These are phyloP conservation scores for Euzophera pinguis DNA, from an alignment of 2,888 invertebrate species.

Conservation along the genomic window DNA sequence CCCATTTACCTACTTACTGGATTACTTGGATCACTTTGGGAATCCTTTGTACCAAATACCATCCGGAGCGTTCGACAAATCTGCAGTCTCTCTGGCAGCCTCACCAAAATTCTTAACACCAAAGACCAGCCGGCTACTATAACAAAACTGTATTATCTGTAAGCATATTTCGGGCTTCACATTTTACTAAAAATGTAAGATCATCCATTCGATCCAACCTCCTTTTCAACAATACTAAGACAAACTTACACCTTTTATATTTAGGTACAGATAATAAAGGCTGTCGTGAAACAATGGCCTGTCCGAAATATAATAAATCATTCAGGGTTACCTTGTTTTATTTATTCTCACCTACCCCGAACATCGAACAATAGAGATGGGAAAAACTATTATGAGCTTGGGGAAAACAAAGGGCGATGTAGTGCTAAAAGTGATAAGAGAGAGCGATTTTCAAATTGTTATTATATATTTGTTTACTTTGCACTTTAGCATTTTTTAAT, in stretches of 20 bases:
- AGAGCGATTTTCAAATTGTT: not conserved
- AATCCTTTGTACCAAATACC: too few relatives aligned
- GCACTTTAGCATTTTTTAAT: too few relatives aligned
- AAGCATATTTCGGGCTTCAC: too few relatives aligned
- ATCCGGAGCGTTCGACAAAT: too few relatives aligned
- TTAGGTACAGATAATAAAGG: constrained; percentile 8
- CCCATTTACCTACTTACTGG: too few relatives aligned
- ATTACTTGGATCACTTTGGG: too few relatives aligned
- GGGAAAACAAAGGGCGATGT: constrained; percentile 27
- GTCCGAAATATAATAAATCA: constrained; percentile 19
- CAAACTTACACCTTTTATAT: not conserved
- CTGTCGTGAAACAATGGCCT: constrained; percentile 14
- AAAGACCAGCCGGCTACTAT: too few relatives aligned
- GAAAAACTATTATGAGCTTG: constrained; percentile 59
- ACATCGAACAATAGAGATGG: constrained; percentile 46
- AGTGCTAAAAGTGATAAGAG: constrained; percentile 20
- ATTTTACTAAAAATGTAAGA: not conserved
- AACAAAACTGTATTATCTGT: too few relatives aligned
- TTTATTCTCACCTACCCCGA: constrained; percentile 27
- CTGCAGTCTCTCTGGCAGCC: too few relatives aligned
- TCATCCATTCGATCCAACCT: not conserved
- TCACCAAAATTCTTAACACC: too few relatives aligned
- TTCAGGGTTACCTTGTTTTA: constrained; percentile 16
- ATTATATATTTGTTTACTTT: too few relatives aligned
- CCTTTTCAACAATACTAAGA: not conserved